Evolutionary conservation across 1,140 invertebrate genomes (phyloP).

Genomic region (Rhopalosiphum padi): DNA sequence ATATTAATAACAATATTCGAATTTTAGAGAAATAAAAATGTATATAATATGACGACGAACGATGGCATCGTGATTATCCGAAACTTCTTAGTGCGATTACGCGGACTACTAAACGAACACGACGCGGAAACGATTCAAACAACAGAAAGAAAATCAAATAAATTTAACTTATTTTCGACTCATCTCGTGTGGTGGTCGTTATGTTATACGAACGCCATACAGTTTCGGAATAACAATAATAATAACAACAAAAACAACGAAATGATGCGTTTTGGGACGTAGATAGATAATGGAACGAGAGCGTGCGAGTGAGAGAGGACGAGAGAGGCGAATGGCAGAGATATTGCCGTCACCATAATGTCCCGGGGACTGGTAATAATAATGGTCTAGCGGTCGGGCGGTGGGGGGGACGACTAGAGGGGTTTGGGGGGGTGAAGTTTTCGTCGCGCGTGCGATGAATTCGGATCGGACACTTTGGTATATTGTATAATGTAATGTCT

Average conservation of each 20-base stretch:
- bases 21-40: not conserved
- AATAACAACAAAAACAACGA: not conserved
- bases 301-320: not conserved
- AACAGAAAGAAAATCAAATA: conserved; percentile 28
- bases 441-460: conserved; percentile 40
- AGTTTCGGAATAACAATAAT: conserved; percentile 11
- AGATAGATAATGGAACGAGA: not conserved
- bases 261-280: not conserved
- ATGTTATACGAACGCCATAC: not conserved
- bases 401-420: not conserved
- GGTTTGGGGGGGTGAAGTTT: not conserved
- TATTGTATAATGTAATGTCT: conserved; percentile 7
- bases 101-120: not conserved
- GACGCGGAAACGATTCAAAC: not conserved
- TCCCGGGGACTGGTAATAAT: conserved; percentile 12
- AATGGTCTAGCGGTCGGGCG: not conserved
- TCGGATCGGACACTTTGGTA: not conserved
- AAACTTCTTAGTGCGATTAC: too few relatives aligned
- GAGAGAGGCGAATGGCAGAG: not conserved
- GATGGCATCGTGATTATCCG: not conserved
- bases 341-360: conserved; percentile 35
- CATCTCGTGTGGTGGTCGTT: not conserved
- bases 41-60: not conserved
- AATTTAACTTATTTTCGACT: conserved; percentile 16
- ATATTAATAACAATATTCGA: not conserved